Base-by-base conservation (phyloP, 2,113 vertebrate genomes). In the Mustelus asterias region DNA sequence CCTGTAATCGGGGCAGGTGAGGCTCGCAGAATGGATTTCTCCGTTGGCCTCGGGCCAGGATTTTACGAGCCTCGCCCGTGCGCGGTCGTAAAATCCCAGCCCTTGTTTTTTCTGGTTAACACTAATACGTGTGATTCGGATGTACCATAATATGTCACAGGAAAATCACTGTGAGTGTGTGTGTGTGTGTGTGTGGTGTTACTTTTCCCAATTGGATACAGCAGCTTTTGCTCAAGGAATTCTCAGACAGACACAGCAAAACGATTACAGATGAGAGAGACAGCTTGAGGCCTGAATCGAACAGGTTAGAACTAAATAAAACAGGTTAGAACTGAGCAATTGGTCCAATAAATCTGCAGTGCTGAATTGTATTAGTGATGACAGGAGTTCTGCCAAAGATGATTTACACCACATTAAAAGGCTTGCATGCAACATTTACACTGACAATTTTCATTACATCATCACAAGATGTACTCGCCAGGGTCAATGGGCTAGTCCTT, bases 331-430 rank as follows among this genome's bases (percentile, higher is more conserved):
- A 18, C 33, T 65, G 60, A 29, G 89, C 89, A 67, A 93, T 65
- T 65, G 89, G n/a, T 65, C 16, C 60, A 93, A 93, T 93, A 67
- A 93, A 93, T 93, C 89, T 65, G 29, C 58, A 63, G 33, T 92
- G 89, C 29, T 33, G 33, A 89, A n/a, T 20, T 92, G 29, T n/a
- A 63, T 92, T 58, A 63, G 58, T 63, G 29, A 92, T n/a, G 89
- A 92, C 58, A 92, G 54, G 29, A 63, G 60, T 63, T 63, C 89
- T 93, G 89, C n/a, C 89, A 67, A 93, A 93, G 89, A 67, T 93
- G 89, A 93, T 93, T 93, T 65, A 67, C 60, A 9, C 63, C 22
- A 60, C 60, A 93, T 18, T 67, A 37, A 93, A 9, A 93, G 89
- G 7, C 33, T 37, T 93, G 33, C n/a, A 33, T 37, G 60, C 41